Base-by-base conservation (phyloP, 2,888 invertebrate species). In the Argynnis bischoffii region DNA sequence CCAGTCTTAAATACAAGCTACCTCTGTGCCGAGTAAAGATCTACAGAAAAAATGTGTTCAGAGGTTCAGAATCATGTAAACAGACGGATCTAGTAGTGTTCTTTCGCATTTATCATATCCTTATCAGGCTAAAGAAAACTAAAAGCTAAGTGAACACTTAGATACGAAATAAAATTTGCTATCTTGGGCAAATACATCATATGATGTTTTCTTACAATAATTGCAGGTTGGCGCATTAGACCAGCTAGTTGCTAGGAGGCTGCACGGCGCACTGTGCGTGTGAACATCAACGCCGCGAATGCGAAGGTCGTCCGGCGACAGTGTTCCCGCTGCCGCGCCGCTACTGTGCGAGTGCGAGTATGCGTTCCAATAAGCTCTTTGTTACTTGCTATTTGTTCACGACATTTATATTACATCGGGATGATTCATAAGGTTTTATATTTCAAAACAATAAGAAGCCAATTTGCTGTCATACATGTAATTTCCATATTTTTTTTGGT, bases 391-490 rank as follows among this genome's bases (percentile, higher is more conserved):
- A 15, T 56, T 46, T 46, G 18, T 46, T 57, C 47, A 57, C 57
- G 46, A 26, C 46, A 47, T 14, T 47, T 47, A 47, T 57, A 57
- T n/a, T n/a, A 21, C 48, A 26, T 59, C 47, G 48, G 47, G 41
- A 59, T 59, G 47, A 59, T 11, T 59, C 48, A 48, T 26, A 47
- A n/a, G 21, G 31, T 47, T 26, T 59, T 59, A 26, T 26, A 47
- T 48, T 48, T 59, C n/a, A 26, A 47, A 47, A 59, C 47, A 59
- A 26, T 47, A 26, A n/a, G 11, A 47, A 48, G n/a, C 11, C 47
- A 14, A 59, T 18, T 14, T 47, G 46, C 21, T 16, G 6, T 8
- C 8, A 21, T 18, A 16, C 35, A 11, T n/a, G 8, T n/a, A 8
- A 31, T n/a, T 26, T n/a, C 14, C 21, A 18, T 15, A 14, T 11